Evolutionary conservation across 2,888 invertebrate genomes (phyloP).

Genomic region (Lacanobia wlatinum): DNA sequence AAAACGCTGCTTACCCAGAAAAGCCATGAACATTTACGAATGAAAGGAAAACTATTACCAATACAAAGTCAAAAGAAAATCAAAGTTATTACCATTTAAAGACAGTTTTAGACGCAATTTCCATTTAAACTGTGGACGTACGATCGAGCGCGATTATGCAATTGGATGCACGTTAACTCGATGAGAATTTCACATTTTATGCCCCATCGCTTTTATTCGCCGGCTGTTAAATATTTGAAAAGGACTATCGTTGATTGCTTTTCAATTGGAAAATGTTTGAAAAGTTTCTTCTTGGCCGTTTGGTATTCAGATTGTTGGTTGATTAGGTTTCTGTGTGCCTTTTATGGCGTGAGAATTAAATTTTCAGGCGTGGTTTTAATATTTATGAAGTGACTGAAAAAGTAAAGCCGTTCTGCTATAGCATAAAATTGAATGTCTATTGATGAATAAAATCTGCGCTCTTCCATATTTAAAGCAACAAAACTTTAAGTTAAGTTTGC

Average conservation of each 20-base stretch:
- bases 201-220: slow-evolving; percentile 54
- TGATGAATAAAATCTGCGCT: neutral
- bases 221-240: slow-evolving; percentile 67
- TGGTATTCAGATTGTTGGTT: slow-evolving; percentile 29
- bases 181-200: slow-evolving; percentile 66
- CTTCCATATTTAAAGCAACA: too few species aligned
- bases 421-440: neutral
- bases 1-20: too few species aligned
- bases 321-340: slow-evolving; percentile 32
- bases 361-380: slow-evolving; percentile 17
- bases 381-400: slow-evolving; percentile 31
- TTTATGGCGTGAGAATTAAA: slow-evolving; percentile 27
- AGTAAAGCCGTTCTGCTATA: neutral
- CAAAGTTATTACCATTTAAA: slow-evolving; percentile 50
- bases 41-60: slow-evolving; percentile 30
- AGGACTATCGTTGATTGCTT: slow-evolving; percentile 59
- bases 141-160: slow-evolving; percentile 77
- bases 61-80: slow-evolving; percentile 38
- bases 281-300: slow-evolving; percentile 42
- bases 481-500: too few species aligned
- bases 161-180: slow-evolving; percentile 73
- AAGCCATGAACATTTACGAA: slow-evolving; percentile 1
- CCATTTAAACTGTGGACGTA: slow-evolving; percentile 68
- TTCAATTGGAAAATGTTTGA: slow-evolving; percentile 52
- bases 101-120: slow-evolving; percentile 55